Conservation (phyloP, 2,797 vertebrate genomes). For the Sciurus carolinensis region DNA sequence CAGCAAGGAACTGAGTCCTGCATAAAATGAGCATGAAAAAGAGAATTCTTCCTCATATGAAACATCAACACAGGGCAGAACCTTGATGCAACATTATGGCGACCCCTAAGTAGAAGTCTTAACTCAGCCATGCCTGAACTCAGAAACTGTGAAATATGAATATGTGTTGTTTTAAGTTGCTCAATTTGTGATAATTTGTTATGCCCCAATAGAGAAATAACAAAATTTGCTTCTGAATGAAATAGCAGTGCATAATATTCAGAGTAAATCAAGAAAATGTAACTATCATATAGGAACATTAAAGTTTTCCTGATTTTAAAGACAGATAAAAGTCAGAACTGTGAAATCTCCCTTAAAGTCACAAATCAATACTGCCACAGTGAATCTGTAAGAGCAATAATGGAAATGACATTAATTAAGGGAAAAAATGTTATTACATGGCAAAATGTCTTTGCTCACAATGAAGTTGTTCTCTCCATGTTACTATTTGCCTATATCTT, state of each 20-base stretch:
- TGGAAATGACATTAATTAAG: neutral
- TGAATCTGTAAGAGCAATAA: neutral
- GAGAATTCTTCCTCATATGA: neutral
- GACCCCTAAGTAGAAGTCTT: neutral
- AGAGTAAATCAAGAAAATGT: neutral
- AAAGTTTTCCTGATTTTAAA: neutral
- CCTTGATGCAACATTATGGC: neutral
- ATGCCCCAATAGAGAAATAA: neutral
- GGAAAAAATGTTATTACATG: neutral
- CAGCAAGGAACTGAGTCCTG: neutral
- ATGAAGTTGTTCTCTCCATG: neutral
- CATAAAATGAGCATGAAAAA: neutral
- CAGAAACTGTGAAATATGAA: neutral
- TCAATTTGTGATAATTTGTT: neutral
- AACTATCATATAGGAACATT: neutral
- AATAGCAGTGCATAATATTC: neutral
- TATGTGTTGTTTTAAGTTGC: neutral
- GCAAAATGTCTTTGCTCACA: neutral
- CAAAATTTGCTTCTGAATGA: conserved; percentile 26
- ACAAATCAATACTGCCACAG: neutral
- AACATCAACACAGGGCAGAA: neutral
- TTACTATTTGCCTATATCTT: neutral
- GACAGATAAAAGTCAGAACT: neutral
- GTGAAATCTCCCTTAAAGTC: neutral
- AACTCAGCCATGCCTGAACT: neutral